These are phyloP conservation scores for Isichthys henryi DNA, from an alignment of 2,113 vertebrate species.

Conservation along the genomic window DNA sequence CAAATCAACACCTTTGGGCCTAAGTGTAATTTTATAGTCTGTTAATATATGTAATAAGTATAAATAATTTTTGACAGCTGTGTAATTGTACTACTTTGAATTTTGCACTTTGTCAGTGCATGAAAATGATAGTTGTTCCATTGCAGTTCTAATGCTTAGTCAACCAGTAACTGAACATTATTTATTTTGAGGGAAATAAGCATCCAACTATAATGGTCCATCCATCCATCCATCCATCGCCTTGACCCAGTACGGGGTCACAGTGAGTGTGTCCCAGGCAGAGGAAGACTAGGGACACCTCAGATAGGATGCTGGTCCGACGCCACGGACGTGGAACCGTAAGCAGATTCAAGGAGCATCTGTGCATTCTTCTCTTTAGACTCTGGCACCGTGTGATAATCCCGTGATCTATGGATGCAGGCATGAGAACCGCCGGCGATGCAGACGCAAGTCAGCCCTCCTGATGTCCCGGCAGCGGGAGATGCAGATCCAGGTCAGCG, in stretches of 20 bases:
- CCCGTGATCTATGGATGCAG: not conserved
- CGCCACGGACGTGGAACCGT: not conserved
- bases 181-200: not conserved
- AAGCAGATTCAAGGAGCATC: not conserved
- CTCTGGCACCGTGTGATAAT: not conserved
- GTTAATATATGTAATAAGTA: not conserved
- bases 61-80: not conserved
- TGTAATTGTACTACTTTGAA: not conserved
- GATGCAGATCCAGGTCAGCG: constrained; percentile 25
- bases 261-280: not conserved
- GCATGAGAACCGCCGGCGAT: not conserved
- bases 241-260: not conserved
- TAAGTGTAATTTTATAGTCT: not conserved
- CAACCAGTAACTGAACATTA: not conserved
- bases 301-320: not conserved
- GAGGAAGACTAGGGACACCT: not conserved
- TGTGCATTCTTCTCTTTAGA: not conserved
- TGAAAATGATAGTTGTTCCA: not conserved
- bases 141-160: not conserved
- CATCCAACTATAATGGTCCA: not conserved
- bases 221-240: not conserved
- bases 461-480: not conserved
- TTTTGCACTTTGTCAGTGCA: not conserved
- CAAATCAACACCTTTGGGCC: not conserved
- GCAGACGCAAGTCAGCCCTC: not conserved